Percentiles rank a stretch among this genome's conserved stretches.
Conservation (phyloP, 2,113 vertebrate species). For the Sterna hirundo region DNA sequence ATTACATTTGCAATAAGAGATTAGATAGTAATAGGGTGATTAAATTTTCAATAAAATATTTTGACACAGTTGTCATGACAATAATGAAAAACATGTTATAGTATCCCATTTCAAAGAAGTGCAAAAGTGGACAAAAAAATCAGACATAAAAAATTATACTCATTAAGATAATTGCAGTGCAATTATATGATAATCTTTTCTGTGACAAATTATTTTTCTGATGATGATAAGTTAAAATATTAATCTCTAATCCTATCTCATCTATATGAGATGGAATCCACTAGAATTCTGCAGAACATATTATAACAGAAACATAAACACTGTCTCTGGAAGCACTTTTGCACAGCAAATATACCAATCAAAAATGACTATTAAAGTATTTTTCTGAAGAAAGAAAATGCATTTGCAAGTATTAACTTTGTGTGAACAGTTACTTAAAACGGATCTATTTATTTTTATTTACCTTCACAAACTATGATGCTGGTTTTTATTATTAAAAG, state of each 20-base stretch:
- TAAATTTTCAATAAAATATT: conserved; percentile 11
- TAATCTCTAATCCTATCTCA: neutral
- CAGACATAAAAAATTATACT: neutral
- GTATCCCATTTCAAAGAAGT: neutral
- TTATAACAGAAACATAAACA: neutral
- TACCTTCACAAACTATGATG: neutral
- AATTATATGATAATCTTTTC: conserved; percentile 6
- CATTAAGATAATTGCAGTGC: neutral
- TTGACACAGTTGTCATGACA: neutral
- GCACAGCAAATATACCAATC: neutral
- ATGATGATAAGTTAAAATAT: neutral
- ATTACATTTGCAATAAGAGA: neutral
- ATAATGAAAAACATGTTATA: neutral
- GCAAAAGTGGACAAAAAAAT: conserved; percentile 12
- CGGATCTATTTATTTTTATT: neutral
- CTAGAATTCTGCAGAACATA: neutral
- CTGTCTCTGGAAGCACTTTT: neutral
- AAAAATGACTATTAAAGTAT: neutral
- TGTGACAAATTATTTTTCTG: neutral
- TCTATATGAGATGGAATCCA: neutral
- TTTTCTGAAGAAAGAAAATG: neutral
- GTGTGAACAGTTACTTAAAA: neutral
- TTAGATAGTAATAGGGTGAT: neutral
- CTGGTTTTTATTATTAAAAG: neutral
- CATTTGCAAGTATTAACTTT: neutral